Evolutionary conservation across 2,797 vertebrate genomes (phyloP).

Genomic region (Peromyscus attwateri): DNA sequence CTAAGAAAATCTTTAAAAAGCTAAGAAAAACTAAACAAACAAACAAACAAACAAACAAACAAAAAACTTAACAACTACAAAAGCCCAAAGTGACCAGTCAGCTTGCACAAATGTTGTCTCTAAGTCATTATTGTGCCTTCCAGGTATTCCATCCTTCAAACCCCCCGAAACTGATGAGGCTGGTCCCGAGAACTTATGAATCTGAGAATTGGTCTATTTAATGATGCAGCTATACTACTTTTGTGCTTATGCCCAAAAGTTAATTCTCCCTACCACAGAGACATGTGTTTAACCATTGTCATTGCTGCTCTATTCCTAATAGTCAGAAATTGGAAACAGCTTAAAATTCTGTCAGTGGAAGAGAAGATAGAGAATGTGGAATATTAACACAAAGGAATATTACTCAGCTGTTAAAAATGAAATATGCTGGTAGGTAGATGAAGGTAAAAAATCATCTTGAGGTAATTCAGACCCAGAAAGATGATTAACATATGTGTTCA

Average conservation of each 20-base stretch:
- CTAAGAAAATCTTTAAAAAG: too few species aligned
- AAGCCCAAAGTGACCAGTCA: too few species aligned
- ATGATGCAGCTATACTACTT: background rate
- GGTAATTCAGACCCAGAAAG: background rate
- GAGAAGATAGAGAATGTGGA: background rate
- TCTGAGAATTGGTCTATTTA: background rate
- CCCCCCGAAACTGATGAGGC: too few species aligned
- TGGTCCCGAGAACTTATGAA: too few species aligned
- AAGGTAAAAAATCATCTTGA: background rate
- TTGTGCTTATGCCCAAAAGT: background rate
- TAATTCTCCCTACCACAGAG: background rate
- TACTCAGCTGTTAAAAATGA: background rate
- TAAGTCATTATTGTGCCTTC: too few species aligned
- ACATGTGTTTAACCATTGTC: background rate
- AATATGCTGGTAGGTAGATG: background rate
- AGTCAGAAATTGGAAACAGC: too few species aligned
- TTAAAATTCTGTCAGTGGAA: background rate
- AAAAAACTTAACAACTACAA: too few species aligned
- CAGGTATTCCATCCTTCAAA: too few species aligned
- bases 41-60: too few species aligned
- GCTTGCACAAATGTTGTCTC: too few species aligned
- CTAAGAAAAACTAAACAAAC: too few species aligned
- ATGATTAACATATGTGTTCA: background rate
- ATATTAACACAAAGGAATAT: background rate
- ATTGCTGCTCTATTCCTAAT: too few species aligned